Evolutionary conservation across 2,797 vertebrate genomes (phyloP), one percentile per base, ranked within the genome.

Genomic region (Epinephelus malabaricus): DNA sequence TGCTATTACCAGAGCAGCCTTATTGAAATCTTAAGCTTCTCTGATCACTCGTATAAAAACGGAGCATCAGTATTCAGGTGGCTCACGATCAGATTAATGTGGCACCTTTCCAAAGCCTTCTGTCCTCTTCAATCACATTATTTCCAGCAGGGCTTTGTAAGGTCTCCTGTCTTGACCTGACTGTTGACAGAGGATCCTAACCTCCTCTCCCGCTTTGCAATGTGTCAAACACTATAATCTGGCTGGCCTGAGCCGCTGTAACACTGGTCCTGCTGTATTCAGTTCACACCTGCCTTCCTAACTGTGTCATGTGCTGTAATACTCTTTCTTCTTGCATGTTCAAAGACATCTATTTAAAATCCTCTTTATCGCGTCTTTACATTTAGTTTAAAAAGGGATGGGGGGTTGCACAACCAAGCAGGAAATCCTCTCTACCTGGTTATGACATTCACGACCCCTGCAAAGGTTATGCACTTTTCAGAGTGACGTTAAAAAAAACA

Each of bases 221-320:
- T 56, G 73, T 74, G 70, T 84, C 73, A 80, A 76, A 89, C 69
- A 70, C 72, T 64, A 66, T 81, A 62, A 84, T 73, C 40, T 75
- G 70, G 76, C 78, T 5, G 9, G 34, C 60, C 67, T 14, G 46
- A 67, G 74, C 74, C 50, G 68, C 63, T 66, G 50, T 56, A 34
- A 76, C 69, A 62, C 82, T 50, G 64, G 70, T 83, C 66, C 70
- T 75, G 80, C 83, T 84, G 72, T 73, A 82, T 92, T 83, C 76
- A 80, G 83, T 66, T 82, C 84, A 87, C 91, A 93, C 88, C 90
- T 92, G 90, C 86, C 54, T 60, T 72, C 63, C 63, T 86, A 84
- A 88, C 81, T 86, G 85, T 89, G 91, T 81, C 86, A 73, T 54
- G 61, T 30, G 43, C 23, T 45, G 23, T 45, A 54, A 74, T 69